Conservation (phyloP, 2,113 vertebrate species). For the Rynchops niger region DNA sequence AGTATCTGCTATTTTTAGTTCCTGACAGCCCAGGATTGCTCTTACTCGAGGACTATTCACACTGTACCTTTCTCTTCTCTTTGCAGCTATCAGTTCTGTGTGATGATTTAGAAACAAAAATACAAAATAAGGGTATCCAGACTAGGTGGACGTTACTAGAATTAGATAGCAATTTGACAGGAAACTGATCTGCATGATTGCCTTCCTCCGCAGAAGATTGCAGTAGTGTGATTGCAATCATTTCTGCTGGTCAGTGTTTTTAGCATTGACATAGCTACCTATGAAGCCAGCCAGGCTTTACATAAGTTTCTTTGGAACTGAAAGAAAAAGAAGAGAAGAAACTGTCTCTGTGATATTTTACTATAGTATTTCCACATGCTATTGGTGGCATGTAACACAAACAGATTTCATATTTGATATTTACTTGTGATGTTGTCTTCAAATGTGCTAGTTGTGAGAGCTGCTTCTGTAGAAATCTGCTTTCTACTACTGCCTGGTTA, state of each 20-base stretch:
- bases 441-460: not conserved
- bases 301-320: not conserved
- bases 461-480: not conserved
- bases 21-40: not conserved
- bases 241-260: conserved; percentile 6
- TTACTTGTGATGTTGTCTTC: not conserved
- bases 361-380: not conserved
- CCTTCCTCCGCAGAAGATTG: not conserved
- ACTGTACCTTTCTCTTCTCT: not conserved
- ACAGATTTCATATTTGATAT: not conserved
- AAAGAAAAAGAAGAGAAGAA: not conserved
- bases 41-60: not conserved
- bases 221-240: not conserved
- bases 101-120: not conserved
- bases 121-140: not conserved
- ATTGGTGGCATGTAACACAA: not conserved
- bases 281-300: not conserved
- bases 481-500: not conserved
- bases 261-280: not conserved
- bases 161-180: not conserved
- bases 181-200: not conserved
- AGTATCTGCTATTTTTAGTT: not conserved
- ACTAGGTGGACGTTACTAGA: not conserved
- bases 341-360: not conserved
- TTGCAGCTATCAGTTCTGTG: not conserved